These are phyloP conservation scores for Lateolabrax maculatus DNA, from an alignment of 2,797 vertebrate species.

Conservation along the genomic window DNA sequence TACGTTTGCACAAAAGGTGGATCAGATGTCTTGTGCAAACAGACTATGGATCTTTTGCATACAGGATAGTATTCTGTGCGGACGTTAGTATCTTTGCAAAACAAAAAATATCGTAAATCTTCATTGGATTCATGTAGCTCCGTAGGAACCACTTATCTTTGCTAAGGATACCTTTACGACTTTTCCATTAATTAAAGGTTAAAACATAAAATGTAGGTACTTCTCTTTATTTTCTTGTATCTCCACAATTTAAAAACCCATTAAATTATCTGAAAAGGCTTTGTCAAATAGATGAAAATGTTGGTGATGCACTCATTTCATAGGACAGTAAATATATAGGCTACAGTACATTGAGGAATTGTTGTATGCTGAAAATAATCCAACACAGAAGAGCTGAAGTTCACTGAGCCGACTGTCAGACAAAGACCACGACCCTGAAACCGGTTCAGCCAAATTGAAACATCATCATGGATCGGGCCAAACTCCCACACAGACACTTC, in stretches of 20 bases:
- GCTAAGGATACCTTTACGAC: not conserved
- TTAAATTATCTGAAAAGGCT: no score
- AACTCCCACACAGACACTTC: constrained; percentile 24
- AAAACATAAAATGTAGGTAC: no score
- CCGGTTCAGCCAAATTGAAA: not conserved
- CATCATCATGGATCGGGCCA: not conserved
- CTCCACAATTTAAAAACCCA: no score
- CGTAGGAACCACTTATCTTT: not conserved
- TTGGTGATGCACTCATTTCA: not conserved
- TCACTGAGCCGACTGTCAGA: not conserved
- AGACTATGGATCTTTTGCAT: not conserved
- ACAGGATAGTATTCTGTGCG: not conserved
- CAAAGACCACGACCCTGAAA: not conserved
- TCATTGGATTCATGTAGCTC: not conserved
- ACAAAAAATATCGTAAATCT: not conserved
- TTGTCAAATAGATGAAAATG: not conserved
- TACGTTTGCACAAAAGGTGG: not conserved
- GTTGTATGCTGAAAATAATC: not conserved
- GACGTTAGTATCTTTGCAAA: not conserved
- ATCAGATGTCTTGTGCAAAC: not conserved
- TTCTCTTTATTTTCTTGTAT: no score
- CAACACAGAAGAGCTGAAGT: not conserved
- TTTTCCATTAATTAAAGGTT: not conserved
- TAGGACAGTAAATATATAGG: not conserved
- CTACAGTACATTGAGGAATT: no score